Conservation (phyloP, 1,140 invertebrate species). For the Teleopsis dalmanni region DNA sequence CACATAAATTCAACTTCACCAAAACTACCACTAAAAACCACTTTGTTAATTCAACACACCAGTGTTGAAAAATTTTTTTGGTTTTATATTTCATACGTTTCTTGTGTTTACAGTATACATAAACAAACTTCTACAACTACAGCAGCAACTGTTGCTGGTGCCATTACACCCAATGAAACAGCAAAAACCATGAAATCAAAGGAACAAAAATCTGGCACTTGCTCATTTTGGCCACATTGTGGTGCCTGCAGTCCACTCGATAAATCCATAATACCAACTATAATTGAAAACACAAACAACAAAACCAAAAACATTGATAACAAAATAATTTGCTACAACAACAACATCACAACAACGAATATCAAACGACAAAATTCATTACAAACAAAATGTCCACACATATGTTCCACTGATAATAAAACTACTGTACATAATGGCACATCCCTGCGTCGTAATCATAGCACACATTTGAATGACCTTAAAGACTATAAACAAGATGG, state of each 20-base stretch:
- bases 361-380: neutral
- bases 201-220: slow-evolving; percentile 10
- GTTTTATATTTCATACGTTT: neutral
- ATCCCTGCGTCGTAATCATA: neutral
- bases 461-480: neutral
- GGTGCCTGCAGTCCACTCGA: slow-evolving; percentile 15
- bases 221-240: slow-evolving; percentile 39
- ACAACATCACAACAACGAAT: neutral
- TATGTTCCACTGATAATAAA: no score
- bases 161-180: neutral
- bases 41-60: no score
- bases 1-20: no score
- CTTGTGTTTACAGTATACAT: neutral
- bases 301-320: neutral
- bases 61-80: no score
- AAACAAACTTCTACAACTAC: neutral
- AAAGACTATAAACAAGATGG: neutral
- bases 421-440: no score
- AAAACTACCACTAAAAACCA: no score
- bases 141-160: neutral
- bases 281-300: slow-evolving; percentile 1
- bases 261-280: neutral
- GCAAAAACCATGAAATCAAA: neutral
- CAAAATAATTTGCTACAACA: neutral
- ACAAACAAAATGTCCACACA: no score